Evolutionary conservation across 2,113 vertebrate genomes (phyloP), one percentile per base, ranked within the genome.

Genomic region (Oreotragus oreotragus): DNA sequence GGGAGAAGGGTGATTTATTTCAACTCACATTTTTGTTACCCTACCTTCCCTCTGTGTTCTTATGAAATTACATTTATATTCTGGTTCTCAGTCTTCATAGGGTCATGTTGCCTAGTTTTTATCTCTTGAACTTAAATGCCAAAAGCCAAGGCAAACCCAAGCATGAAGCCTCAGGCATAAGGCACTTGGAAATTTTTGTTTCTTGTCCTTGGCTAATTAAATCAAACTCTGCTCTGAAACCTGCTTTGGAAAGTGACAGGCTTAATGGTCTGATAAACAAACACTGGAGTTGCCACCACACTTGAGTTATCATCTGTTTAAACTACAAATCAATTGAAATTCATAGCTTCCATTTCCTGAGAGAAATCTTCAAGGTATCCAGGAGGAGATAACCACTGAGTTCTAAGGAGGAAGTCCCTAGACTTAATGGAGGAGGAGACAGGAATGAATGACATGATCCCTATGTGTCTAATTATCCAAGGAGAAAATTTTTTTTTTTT

Each of bases 231-330:
- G 28, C 12, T 97, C 90, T 85, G 36, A 36, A 90, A 85, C 43
- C 16, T 97, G 60, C 39, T 7, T 2, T 10, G n/a, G 64, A 79
- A 97, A 98, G 70, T 2, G 45, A 95, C 60, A 88, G 15, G 33
- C 77, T 97, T 97, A 97, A 93, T 0, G 90, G 45, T 73, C 33
- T 33, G 2, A 3, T 14, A 3, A 97, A 93, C 51, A 90, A 96
- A 88, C 8, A 91, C 15, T 55, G n/a, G 51, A 33, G 47, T 77
- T 97, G 77, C 49, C 8, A 15, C 89, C 92, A 76, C 2, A 47
- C 15, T 12, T 98, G 94, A 98, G 3, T 97, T 98, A 96, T 0
- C 5, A 92, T 66, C 49, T 90, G 88, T 95, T 94, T 88, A 84
- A 89, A 45, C 84, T 97, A 60, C 86, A 97, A 92, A 97, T 57